Evolutionary conservation across 2,888 invertebrate species (phyloP).

Genomic region (Panorpa germanica): DNA sequence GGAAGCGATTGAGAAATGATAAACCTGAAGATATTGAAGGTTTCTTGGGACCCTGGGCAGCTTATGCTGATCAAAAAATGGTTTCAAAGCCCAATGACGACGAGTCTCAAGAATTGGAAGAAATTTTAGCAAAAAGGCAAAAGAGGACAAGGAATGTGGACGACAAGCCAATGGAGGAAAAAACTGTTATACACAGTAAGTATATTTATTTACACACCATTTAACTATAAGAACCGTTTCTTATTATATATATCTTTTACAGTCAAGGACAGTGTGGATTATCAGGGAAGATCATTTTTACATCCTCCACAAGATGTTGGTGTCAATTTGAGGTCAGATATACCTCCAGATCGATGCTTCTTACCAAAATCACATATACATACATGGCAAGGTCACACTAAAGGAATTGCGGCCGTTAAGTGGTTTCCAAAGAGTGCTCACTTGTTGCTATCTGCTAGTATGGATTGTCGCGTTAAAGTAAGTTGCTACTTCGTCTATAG

Average conservation of each 20-base stretch:
- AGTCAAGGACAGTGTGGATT: slow-evolving; percentile 89
- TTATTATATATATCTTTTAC: slow-evolving; percentile 16
- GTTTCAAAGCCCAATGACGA: slow-evolving; percentile 84
- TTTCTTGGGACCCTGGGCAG: slow-evolving; percentile 96
- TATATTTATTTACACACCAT: slow-evolving; percentile 12
- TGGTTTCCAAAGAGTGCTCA: slow-evolving; percentile 94
- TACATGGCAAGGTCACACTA: slow-evolving; percentile 94
- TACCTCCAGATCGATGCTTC: slow-evolving; percentile 89
- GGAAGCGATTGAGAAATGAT: slow-evolving; percentile 75
- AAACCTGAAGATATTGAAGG: slow-evolving; percentile 85
- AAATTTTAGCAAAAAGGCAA: slow-evolving; percentile 78
- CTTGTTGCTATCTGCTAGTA: slow-evolving; percentile 82
- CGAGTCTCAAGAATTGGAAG: slow-evolving; percentile 85
- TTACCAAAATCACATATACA: slow-evolving; percentile 90
- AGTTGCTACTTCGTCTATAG: too few species aligned
- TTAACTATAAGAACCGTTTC: background rate
- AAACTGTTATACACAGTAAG: slow-evolving; percentile 81
- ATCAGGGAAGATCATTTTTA: slow-evolving; percentile 90
- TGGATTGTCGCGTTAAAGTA: slow-evolving; percentile 93
- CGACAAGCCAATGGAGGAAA: slow-evolving; percentile 87
- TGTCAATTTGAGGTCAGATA: slow-evolving; percentile 67
- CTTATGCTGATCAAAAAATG: slow-evolving; percentile 75
- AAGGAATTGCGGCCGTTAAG: slow-evolving; percentile 84
- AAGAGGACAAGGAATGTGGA: slow-evolving; percentile 75
- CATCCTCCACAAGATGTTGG: slow-evolving; percentile 86